phyloP scores from a whole-genome alignment of 2,888 invertebrate genomes.

The Drymonia ruficornis region DNA sequence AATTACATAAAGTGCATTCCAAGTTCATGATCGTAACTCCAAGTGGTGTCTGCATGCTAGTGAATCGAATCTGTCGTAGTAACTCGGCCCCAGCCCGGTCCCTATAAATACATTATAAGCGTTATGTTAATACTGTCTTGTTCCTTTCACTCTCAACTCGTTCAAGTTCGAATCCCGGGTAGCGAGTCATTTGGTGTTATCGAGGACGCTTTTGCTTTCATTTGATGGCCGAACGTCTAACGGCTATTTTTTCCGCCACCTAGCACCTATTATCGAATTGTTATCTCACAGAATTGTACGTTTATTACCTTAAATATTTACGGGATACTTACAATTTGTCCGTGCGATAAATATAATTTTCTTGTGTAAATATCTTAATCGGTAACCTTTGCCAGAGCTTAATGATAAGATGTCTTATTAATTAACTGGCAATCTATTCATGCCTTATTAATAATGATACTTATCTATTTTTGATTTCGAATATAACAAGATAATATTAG shows the following conservation, averaged over 20 bases:
- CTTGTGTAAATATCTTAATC: conserved; percentile 3
- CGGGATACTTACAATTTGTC: not conserved
- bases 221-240: conserved; percentile 49
- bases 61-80: not conserved
- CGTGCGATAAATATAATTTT: not conserved
- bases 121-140: conserved; percentile 47
- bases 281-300: conserved; percentile 21
- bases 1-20: not conserved
- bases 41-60: not conserved
- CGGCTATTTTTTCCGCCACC: conserved; percentile 28
- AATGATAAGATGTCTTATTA: conserved; percentile 1
- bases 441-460: not conserved
- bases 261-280: conserved; percentile 18
- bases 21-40: not conserved
- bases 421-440: not conserved
- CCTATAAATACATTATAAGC: conserved; percentile 28
- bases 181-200: conserved; percentile 66
- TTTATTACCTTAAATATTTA: conserved; percentile 2
- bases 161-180: conserved; percentile 68
- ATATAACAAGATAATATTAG: too few species aligned
- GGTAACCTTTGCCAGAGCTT: conserved; percentile 3
- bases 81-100: not conserved
- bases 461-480: not conserved
- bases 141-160: conserved; percentile 74
- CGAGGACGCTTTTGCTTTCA: conserved; percentile 75